These are phyloP conservation scores for Clarias batrachus DNA, from an alignment of 2,113 vertebrate species.

Conservation along the genomic window DNA sequence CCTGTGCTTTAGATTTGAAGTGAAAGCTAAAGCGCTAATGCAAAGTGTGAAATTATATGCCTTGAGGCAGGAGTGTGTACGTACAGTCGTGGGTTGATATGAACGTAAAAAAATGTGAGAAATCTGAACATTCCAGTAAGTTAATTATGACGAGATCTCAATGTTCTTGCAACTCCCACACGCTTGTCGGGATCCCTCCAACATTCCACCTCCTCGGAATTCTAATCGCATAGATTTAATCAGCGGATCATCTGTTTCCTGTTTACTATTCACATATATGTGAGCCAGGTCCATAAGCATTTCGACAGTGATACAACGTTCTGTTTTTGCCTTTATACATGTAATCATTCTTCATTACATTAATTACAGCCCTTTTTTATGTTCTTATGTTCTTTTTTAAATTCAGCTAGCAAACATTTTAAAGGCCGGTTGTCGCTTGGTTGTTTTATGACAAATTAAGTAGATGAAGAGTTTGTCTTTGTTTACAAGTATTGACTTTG, in stretches of 20 bases:
- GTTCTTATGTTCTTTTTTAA: neutral
- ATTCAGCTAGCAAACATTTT: too few species aligned
- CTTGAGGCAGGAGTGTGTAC: neutral
- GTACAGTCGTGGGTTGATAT: neutral
- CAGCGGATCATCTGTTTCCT: neutral
- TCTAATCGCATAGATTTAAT: neutral
- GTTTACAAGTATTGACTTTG: too few species aligned
- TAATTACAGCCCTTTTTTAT: neutral
- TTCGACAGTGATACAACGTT: too few species aligned
- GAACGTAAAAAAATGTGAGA: neutral
- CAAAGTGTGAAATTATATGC: constrained; percentile 12
- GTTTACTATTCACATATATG: neutral
- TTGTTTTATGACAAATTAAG: too few species aligned
- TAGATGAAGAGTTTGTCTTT: too few species aligned
- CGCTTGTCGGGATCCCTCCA: neutral
- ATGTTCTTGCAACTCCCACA: neutral
- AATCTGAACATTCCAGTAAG: neutral
- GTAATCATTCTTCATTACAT: neutral
- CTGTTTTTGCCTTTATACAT: neutral
- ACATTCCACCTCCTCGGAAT: neutral
- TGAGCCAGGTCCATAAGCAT: too few species aligned
- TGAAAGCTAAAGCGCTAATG: neutral
- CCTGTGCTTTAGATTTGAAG: neutral
- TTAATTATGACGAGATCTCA: neutral
- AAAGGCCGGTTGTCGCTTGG: too few species aligned